Percentiles rank a stretch among this genome's conserved stretches.
Evolutionary conservation across 2,797 vertebrate species (phyloP).

Genomic region (Enteromius mattozi): DNA sequence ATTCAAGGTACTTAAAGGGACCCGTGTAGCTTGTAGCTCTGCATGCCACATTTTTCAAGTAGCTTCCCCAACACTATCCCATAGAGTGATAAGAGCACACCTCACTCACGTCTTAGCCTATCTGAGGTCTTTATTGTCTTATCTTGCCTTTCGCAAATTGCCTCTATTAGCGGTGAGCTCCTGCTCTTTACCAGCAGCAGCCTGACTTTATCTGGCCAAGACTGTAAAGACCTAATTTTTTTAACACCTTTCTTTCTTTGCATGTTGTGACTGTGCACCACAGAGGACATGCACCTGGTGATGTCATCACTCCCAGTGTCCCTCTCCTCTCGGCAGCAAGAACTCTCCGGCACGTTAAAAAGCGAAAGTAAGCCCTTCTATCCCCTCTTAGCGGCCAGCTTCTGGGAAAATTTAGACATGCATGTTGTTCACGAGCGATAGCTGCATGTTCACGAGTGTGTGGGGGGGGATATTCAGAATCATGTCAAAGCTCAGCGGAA

Average conservation of each 20-base stretch:
- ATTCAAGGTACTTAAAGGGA: no score
- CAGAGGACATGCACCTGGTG: constrained; percentile 86
- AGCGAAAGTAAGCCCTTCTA: constrained; percentile 80
- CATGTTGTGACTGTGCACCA: constrained; percentile 76
- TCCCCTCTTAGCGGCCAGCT: constrained; percentile 5
- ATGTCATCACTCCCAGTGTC: constrained; percentile 86
- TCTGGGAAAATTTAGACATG: constrained; percentile 29
- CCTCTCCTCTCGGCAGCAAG: constrained; percentile 86
- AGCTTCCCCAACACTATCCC: background rate
- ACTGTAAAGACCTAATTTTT: constrained; percentile 24
- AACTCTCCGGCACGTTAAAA: constrained; percentile 85
- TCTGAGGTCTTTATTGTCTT: constrained; percentile 47
- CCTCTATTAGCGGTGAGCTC: constrained; percentile 28
- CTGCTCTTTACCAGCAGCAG: constrained; percentile 13
- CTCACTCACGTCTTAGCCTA: constrained; percentile 26
- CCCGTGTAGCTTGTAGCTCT: background rate
- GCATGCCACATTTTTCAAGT: background rate
- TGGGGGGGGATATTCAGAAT: background rate
- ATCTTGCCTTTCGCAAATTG: constrained; percentile 35
- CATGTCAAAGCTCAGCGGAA: constrained; percentile 28
- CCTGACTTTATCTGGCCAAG: background rate
- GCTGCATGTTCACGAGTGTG: background rate
- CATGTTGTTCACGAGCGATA: constrained; percentile 5
- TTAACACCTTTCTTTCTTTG: constrained; percentile 46
- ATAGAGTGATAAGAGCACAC: constrained; percentile 17